Evolutionary conservation across 2,888 invertebrate genomes (phyloP).

Genomic region (Oligia strigilis): DNA sequence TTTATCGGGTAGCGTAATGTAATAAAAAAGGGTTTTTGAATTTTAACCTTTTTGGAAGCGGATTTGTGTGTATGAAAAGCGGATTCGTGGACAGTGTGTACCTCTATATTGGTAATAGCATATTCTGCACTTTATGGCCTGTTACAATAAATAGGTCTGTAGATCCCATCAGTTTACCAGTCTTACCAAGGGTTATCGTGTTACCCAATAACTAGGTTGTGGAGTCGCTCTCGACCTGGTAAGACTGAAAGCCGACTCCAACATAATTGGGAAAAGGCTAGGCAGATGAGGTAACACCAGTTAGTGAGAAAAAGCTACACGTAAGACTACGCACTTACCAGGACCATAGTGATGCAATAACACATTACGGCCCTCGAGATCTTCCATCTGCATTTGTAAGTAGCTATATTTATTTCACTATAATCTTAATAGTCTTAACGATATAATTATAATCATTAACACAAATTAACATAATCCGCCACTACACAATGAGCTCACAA

Average conservation of each 20-base stretch:
- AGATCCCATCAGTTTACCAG: background rate
- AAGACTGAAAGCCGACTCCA: background rate
- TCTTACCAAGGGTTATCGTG: background rate
- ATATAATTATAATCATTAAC: conserved; percentile 14
- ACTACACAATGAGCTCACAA: conserved; percentile 9
- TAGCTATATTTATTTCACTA: background rate
- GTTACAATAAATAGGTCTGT: background rate
- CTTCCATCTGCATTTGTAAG: background rate
- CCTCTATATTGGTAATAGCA: background rate
- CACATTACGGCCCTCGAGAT: background rate
- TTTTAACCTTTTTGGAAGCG: background rate
- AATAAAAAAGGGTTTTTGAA: background rate
- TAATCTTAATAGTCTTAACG: background rate
- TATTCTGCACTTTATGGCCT: background rate
- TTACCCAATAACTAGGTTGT: background rate
- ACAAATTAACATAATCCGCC: conserved; percentile 28
- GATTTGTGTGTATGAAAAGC: background rate
- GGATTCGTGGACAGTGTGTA: background rate
- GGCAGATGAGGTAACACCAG: background rate
- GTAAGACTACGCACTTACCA: background rate
- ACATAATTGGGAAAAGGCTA: background rate
- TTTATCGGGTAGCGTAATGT: conserved; percentile 20
- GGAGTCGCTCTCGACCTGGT: background rate
- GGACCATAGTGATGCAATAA: background rate
- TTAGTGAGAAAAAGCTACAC: background rate